phyloP scores from a whole-genome alignment of 2,888 invertebrate species.

The Polyploca ridens region DNA sequence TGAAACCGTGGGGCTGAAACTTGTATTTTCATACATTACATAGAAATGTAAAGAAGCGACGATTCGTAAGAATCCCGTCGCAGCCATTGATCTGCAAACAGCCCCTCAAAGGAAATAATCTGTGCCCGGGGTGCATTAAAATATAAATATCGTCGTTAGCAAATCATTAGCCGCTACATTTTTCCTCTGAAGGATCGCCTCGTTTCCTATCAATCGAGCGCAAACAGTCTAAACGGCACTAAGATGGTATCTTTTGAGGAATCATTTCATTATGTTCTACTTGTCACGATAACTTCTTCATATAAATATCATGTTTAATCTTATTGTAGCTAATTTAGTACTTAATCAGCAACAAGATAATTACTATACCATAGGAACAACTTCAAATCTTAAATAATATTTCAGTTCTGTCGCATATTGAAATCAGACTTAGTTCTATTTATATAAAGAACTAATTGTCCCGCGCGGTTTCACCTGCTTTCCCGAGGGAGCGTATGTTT shows the following conservation, averaged over 20 bases:
- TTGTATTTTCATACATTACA: conserved; percentile 24
- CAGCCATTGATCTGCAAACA: conserved; percentile 53
- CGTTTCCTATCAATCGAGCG: conserved; percentile 71
- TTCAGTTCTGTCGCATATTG: too few species aligned
- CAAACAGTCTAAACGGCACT: conserved; percentile 31
- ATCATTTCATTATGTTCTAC: neutral
- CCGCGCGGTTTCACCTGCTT: too few species aligned
- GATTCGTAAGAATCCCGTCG: conserved; percentile 24
- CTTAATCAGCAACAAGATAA: too few species aligned
- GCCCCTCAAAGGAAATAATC: conserved; percentile 82
- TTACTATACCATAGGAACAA: too few species aligned
- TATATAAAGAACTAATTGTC: too few species aligned
- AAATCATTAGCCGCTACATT: conserved; percentile 81
- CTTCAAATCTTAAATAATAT: too few species aligned
- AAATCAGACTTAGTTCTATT: too few species aligned
- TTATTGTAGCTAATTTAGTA: too few species aligned
- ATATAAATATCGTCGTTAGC: conserved; percentile 83
- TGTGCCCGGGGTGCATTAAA: conserved; percentile 74
- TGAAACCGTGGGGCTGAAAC: too few species aligned
- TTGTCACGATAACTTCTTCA: neutral
- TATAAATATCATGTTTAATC: too few species aligned
- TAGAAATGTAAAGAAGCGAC: conserved; percentile 34
- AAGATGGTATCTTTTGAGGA: conserved; percentile 1
- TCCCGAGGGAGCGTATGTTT: too few species aligned
- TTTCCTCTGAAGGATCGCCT: conserved; percentile 63